Conservation (phyloP, 2,797 vertebrate species). For the Lophius americanus region DNA sequence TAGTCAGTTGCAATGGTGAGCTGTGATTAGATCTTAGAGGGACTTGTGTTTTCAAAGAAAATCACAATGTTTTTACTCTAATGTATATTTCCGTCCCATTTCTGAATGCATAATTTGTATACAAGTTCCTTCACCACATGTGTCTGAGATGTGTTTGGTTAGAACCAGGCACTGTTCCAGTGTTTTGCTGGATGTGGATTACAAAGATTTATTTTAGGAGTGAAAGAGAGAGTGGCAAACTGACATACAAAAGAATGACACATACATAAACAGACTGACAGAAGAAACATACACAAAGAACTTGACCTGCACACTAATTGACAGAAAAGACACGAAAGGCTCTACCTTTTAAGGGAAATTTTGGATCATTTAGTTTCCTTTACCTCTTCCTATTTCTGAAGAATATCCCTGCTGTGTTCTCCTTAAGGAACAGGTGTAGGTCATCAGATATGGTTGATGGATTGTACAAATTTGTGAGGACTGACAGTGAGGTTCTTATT, state of each 20-base stretch:
- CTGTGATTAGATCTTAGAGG: conserved; percentile 56
- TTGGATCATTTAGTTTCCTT: conserved; percentile 9
- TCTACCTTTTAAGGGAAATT: conserved; percentile 2
- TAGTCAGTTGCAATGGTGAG: conserved; percentile 31
- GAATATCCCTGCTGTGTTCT: conserved; percentile 11
- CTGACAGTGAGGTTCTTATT: conserved; percentile 51
- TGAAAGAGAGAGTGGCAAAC: conserved; percentile 27
- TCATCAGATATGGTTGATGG: conserved; percentile 45
- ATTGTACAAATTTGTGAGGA: conserved; percentile 73
- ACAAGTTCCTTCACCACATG: conserved; percentile 28
- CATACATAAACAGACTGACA: conserved; percentile 38
- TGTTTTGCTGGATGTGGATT: conserved; percentile 39
- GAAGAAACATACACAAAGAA: conserved; percentile 23
- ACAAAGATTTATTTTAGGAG: conserved; percentile 44
- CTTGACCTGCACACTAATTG: conserved; percentile 3
- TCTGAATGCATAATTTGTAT: conserved; percentile 41
- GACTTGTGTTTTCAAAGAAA: conserved; percentile 37
- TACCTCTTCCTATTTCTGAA: conserved; percentile 6
- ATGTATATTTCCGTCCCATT: conserved; percentile 46
- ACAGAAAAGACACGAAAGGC: conserved; percentile 11
- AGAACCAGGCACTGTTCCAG: conserved; percentile 23
- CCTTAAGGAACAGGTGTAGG: conserved; percentile 66
- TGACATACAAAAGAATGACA: conserved; percentile 26
- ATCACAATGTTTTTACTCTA: conserved; percentile 36
- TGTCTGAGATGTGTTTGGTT: conserved; percentile 40